Evolutionary conservation across 2,888 invertebrate species (phyloP), one percentile per base, ranked within the genome.

Genomic region (Chloromyia formosa): DNA sequence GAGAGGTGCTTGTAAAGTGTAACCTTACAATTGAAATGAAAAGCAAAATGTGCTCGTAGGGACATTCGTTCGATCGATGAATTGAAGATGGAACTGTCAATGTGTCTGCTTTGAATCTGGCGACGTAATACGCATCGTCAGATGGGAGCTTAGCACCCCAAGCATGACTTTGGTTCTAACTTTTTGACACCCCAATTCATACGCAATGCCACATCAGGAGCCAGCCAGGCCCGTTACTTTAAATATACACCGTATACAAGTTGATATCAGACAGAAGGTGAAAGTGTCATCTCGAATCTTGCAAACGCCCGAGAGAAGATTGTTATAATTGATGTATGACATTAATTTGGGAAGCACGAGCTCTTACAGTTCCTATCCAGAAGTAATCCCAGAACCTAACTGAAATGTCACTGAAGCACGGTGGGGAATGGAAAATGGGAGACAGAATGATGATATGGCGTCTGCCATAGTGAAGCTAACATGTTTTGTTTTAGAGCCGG

Each of bases 311-410:
- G 60, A 60, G 56, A 20, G 66, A 49, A 49, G 45, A 66, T 66
- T 20, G 45, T 66, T 66, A 49, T 49, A 66, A 66, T 66, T 66
- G 66, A 66, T 66, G 66, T n/a, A 22, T 49, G 12, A 7, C 66
- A 66, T 66, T 66, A 66, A 66, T 66, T 66, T 66, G 49, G 10
- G 22, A 66, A 49, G 64, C 45, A 64, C 42, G 20, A 64, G 22
- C 66, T 66, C 27, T 45, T 14, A 66, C 45, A 45, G 20, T 66
- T 20, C 22, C 22, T 49, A 40, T 49, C 40, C 20, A 22, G 23
- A 20, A 10, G 20, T 49, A 20, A 49, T 66, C 66, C 66, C 14
- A 14, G 20, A 45, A 49, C 22, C 49, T 18, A 22, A 22, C 49
- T 18, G 14, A 12, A 20, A 20, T 22, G 20, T 35, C 22, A 20